Evolutionary conservation across 2,888 invertebrate genomes (phyloP).

Genomic region (Agrochola litura): DNA sequence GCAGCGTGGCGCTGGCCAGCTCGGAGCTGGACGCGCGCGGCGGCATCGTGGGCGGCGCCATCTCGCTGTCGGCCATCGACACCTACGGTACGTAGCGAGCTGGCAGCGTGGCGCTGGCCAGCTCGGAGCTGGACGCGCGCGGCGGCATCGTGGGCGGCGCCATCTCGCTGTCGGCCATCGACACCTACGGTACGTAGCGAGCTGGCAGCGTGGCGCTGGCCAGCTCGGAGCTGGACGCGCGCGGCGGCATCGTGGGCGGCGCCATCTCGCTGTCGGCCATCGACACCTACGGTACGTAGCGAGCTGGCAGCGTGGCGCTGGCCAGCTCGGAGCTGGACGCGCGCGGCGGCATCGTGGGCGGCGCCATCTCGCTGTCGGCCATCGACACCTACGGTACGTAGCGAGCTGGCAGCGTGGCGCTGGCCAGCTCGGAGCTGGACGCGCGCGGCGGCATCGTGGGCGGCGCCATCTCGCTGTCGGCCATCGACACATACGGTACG

Average conservation of each 20-base stretch:
- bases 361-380: conserved; percentile 97
- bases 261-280: conserved; percentile 97
- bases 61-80: conserved; percentile 97
- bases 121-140: conserved; percentile 98
- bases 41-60: conserved; percentile 99
- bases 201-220: conserved; percentile 93
- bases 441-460: conserved; percentile 99
- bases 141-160: conserved; percentile 99
- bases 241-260: conserved; percentile 99
- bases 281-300: conserved; percentile 95
- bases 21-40: conserved; percentile 98
- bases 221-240: conserved; percentile 97
- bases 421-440: conserved; percentile 97
- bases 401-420: conserved; percentile 91
- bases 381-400: conserved; percentile 94
- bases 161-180: conserved; percentile 96
- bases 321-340: conserved; percentile 98
- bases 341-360: conserved; percentile 99
- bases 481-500: conserved; percentile 95
- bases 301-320: conserved; percentile 96
- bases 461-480: conserved; percentile 97
- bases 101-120: conserved; percentile 94
- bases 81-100: conserved; percentile 91
- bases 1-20: conserved; percentile 94
- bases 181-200: conserved; percentile 92